Percentiles rank a stretch among this genome's conserved stretches.
Evolutionary conservation across 2,797 vertebrate genomes (phyloP).

Genomic region (Eulemur coronatus): DNA sequence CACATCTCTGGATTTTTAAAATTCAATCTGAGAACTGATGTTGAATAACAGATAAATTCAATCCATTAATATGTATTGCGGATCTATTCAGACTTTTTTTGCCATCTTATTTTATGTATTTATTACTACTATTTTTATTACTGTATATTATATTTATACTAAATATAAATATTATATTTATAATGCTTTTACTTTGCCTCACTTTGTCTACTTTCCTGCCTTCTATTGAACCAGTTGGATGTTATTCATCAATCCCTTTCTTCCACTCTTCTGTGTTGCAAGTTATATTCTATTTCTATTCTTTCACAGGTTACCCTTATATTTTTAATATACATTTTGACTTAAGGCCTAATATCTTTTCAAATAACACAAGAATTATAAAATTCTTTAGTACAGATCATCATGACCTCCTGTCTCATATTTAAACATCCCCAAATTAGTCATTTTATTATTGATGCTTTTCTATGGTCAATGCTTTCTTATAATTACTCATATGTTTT

Average conservation of each 20-base stretch:
- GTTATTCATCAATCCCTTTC: not conserved
- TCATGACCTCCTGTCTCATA: not conserved
- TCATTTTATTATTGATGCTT: not conserved
- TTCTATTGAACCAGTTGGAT: not conserved
- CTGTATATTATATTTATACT: not conserved
- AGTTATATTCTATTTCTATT: not conserved
- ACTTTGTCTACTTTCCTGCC: not conserved
- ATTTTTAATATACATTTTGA: not conserved
- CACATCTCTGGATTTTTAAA: not conserved
- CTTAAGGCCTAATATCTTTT: not conserved
- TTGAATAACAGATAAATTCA: not conserved
- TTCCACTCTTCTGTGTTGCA: not conserved
- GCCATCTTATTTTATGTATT: not conserved
- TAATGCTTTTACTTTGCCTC: not conserved
- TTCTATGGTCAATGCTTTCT: not conserved
- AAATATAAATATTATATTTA: not conserved
- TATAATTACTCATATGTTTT: not conserved
- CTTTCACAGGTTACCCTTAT: not conserved
- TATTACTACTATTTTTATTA: not conserved
- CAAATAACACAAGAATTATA: not conserved
- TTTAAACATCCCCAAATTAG: not conserved
- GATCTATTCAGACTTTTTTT: slow-evolving; percentile 1
- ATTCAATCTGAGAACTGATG: not conserved
- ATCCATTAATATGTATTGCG: not conserved
- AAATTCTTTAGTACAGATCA: not conserved